A percentile compares a stretch with the other conserved stretches of the same genome.
These are phyloP conservation scores for Simalia tracyae DNA, from an alignment of 2,797 vertebrate species.

Conservation along the genomic window DNA sequence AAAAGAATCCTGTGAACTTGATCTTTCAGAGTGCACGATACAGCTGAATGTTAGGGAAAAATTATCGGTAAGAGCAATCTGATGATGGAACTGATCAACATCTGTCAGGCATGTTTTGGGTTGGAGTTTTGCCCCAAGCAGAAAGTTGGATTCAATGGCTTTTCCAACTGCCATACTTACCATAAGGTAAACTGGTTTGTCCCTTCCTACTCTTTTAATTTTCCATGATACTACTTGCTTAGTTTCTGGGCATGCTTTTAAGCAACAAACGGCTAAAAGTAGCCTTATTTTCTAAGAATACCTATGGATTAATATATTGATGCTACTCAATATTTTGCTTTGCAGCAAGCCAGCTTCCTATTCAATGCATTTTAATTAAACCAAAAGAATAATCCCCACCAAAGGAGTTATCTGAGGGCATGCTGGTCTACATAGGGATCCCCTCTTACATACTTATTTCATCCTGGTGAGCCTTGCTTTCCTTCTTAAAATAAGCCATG, in stretches of 20 bases:
- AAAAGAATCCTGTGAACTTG: background rate
- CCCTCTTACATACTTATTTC: background rate
- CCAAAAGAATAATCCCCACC: background rate
- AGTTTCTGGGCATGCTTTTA: background rate
- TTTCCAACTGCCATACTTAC: background rate
- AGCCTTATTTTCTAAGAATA: background rate
- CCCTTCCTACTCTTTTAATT: background rate
- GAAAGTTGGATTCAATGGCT: background rate
- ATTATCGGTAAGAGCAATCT: background rate
- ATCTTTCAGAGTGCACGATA: background rate
- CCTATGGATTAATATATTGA: background rate
- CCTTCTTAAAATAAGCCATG: background rate
- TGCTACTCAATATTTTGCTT: background rate
- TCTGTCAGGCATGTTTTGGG: background rate
- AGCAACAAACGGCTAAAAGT: background rate
- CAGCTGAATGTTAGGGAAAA: background rate
- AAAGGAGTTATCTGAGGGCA: background rate
- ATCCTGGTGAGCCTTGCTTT: background rate
- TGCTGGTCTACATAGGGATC: background rate
- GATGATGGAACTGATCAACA: background rate
- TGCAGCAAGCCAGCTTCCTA: background rate
- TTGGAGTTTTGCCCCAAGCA: background rate
- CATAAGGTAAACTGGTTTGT: background rate
- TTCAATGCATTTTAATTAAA: background rate
- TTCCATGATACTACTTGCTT: background rate